Conservation (phyloP, 2,888 invertebrate species). For the Nipponacmea schrenckii region DNA sequence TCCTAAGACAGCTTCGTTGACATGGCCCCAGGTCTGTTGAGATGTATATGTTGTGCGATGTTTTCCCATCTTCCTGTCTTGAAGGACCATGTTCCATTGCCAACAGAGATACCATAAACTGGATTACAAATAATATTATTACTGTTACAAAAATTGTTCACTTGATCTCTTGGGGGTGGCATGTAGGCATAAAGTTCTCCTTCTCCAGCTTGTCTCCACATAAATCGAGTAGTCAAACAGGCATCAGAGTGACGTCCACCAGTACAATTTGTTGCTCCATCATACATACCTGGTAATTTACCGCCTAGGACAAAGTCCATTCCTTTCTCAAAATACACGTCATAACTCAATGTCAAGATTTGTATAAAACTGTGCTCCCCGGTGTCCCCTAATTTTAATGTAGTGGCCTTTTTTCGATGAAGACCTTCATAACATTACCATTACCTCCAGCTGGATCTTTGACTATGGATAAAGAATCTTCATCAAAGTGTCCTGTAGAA, state of each 20-base stretch:
- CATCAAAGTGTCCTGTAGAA: conserved; percentile 17
- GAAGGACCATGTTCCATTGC: conserved; percentile 23
- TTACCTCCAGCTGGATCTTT: conserved; percentile 34
- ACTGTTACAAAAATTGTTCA: conserved; percentile 21
- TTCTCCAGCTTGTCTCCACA: conserved; percentile 29
- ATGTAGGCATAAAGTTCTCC: conserved; percentile 34
- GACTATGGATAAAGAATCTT: conserved; percentile 33
- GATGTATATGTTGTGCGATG: conserved; percentile 10
- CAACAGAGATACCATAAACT: conserved; percentile 13
- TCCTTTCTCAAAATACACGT: conserved; percentile 32
- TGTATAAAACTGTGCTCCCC: conserved; percentile 43
- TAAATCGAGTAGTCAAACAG: conserved; percentile 31
- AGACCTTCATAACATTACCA: conserved; percentile 38
- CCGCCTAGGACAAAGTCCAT: conserved; percentile 36
- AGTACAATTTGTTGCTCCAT: conserved; percentile 26
- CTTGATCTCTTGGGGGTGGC: conserved; percentile 11
- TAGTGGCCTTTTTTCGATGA: conserved; percentile 31
- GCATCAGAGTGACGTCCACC: conserved; percentile 25
- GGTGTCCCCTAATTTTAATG: conserved; percentile 9
- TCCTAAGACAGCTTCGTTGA: too few species aligned
- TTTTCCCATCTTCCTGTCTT: conserved; percentile 25
- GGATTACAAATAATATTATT: conserved; percentile 22
- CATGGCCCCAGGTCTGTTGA: background rate
- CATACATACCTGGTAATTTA: conserved; percentile 31
- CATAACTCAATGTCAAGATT: conserved; percentile 36